A percentile compares a stretch with the other conserved stretches of the same genome.
Evolutionary conservation across 1,140 invertebrate species (phyloP).

Genomic region (Ctenoplectra terminalis): DNA sequence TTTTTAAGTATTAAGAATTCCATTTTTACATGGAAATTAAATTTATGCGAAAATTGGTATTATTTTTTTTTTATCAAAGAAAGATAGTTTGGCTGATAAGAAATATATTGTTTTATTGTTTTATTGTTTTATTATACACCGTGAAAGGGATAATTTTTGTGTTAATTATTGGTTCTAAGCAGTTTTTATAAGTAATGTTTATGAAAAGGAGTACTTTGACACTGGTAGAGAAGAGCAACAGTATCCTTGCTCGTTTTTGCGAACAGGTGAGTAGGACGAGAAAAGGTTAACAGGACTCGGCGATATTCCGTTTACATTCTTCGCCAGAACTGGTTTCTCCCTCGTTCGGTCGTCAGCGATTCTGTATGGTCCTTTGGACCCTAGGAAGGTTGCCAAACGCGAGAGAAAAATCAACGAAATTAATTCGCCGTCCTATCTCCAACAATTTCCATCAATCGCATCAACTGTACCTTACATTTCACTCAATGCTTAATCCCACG

Average conservation of each 20-base stretch:
- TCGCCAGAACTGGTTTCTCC: slow-evolving; percentile 77
- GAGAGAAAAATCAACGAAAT: slow-evolving; percentile 51
- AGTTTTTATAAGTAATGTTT: neutral
- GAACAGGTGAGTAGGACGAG: slow-evolving; percentile 66
- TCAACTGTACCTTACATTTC: too few species aligned
- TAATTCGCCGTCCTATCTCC: neutral
- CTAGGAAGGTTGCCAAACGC: slow-evolving; percentile 30
- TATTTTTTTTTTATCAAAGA: too few species aligned
- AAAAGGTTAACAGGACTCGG: slow-evolving; percentile 78
- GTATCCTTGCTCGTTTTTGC: slow-evolving; percentile 55
- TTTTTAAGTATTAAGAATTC: too few species aligned
- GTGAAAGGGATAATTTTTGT: too few species aligned
- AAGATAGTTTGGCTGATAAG: too few species aligned
- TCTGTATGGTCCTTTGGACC: slow-evolving; percentile 33
- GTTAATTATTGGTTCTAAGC: too few species aligned
- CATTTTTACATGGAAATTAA: too few species aligned
- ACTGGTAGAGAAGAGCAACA: neutral
- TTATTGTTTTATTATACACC: too few species aligned
- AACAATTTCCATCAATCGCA: neutral
- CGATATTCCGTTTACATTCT: slow-evolving; percentile 78
- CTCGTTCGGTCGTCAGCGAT: slow-evolving; percentile 49
- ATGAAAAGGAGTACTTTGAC: neutral
- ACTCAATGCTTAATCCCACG: neutral
- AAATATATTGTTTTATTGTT: too few species aligned
- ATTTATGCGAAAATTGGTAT: too few species aligned